Evolutionary conservation across 2,113 vertebrate genomes (phyloP).

Genomic region (Melanerpes formicivorus): DNA sequence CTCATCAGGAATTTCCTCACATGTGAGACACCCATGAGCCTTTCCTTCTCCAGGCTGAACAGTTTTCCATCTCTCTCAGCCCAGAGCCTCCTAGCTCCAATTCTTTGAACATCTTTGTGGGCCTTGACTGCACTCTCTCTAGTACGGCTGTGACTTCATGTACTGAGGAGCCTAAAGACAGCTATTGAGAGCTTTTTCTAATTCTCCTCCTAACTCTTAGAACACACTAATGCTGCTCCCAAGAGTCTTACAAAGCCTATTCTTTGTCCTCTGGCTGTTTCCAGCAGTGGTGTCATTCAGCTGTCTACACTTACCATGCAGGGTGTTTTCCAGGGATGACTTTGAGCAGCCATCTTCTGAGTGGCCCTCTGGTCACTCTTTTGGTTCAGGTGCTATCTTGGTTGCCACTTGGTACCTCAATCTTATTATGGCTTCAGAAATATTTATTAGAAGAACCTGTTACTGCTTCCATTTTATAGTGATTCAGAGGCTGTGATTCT

Average conservation of each 20-base stretch:
- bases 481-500: neutral
- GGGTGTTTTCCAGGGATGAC: neutral
- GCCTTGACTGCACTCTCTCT: neutral
- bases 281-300: neutral
- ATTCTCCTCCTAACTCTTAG: neutral
- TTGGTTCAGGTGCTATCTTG: neutral
- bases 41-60: neutral
- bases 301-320: neutral
- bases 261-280: neutral
- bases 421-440: neutral
- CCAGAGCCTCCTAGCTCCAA: neutral
- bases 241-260: neutral
- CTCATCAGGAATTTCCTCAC: neutral
- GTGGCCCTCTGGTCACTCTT: neutral
- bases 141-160: neutral
- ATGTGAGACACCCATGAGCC: neutral
- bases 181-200: neutral
- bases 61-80: neutral
- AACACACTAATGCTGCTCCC: neutral
- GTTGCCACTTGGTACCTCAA: neutral
- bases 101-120: neutral
- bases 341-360: neutral
- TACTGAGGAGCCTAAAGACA: neutral
- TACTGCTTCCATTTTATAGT: neutral
- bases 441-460: neutral